phyloP scores from a whole-genome alignment of 2,113 vertebrate genomes.

The Todiramphus saurophagus region DNA sequence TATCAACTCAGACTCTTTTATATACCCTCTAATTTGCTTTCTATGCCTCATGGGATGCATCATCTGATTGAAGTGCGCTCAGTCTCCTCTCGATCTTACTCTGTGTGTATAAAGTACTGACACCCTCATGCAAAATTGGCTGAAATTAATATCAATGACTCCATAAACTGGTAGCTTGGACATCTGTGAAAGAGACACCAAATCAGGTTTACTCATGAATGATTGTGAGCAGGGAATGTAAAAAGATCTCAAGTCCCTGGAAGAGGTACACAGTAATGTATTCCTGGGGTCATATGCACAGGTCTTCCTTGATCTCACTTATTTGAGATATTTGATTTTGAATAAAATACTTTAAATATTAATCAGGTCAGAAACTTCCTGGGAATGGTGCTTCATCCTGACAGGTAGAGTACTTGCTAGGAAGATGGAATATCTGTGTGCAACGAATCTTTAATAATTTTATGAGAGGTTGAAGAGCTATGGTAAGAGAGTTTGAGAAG shows the following conservation, averaged over 20 bases:
- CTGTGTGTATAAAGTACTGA: neutral
- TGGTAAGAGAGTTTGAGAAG: neutral
- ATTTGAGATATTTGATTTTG: conserved; percentile 1
- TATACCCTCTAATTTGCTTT: neutral
- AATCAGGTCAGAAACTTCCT: neutral
- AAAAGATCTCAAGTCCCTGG: neutral
- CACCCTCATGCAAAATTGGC: neutral
- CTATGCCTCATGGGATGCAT: neutral
- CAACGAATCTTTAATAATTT: conserved; percentile 15
- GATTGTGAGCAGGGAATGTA: neutral
- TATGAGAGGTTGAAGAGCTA: neutral
- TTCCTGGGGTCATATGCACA: neutral
- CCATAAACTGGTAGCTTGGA: neutral
- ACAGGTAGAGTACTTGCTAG: neutral
- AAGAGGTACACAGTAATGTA: neutral
- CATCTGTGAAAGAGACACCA: neutral
- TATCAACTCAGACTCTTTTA: neutral
- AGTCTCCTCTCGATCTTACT: neutral
- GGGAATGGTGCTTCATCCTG: neutral
- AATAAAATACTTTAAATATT: conserved; percentile 35
- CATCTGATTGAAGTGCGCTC: neutral
- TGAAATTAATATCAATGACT: neutral
- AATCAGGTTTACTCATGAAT: neutral
- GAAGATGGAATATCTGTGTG: neutral
- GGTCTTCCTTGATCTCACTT: neutral